Conservation (phyloP, 2,888 invertebrate genomes). For the Acleris sparsana region DNA sequence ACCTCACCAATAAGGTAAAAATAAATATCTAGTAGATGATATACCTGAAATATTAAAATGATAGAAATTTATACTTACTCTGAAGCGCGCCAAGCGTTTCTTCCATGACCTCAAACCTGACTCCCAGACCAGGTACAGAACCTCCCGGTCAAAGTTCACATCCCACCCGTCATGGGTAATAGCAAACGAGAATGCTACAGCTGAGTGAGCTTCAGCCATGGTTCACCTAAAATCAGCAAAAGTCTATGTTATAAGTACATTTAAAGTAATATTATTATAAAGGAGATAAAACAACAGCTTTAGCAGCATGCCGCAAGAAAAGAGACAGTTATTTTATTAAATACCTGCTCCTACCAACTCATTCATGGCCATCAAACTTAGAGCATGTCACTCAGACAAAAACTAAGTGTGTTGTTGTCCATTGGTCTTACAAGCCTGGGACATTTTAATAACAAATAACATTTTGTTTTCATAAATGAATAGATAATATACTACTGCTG, state of each 20-base stretch:
- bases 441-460: no score
- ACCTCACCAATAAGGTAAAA: no score
- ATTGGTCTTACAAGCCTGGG: no score
- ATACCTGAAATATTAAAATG: conserved; percentile 1
- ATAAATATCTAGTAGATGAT: no score
- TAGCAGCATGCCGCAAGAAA: no score
- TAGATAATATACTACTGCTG: no score
- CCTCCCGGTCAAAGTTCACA: conserved; percentile 98
- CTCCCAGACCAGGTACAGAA: conserved; percentile 96
- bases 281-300: neutral
- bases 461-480: no score
- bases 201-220: conserved; percentile 99
- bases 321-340: no score
- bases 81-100: conserved; percentile 94
- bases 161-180: conserved; percentile 99
- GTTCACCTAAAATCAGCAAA: conserved; percentile 41
- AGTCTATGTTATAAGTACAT: neutral
- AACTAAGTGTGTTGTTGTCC: no score
- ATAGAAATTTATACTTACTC: conserved; percentile 84
- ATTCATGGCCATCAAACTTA: no score
- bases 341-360: no score
- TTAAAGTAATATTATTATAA: neutral
- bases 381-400: no score
- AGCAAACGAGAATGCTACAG: conserved; percentile 98
- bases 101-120: conserved; percentile 98